Conservation (phyloP, 2,797 vertebrate genomes). For the Notamacropus eugenii region DNA sequence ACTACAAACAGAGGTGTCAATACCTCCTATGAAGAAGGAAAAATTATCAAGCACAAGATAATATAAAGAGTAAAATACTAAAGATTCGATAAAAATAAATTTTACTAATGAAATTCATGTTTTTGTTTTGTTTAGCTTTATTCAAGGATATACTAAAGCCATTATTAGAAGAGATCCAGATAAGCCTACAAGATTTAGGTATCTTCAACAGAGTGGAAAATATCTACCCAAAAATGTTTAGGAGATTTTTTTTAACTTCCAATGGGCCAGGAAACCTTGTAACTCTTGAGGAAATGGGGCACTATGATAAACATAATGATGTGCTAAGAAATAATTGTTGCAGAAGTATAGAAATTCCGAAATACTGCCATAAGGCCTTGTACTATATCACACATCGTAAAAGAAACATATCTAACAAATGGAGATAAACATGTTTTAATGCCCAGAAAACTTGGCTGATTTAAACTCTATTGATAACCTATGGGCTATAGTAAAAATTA, state of each 20-base stretch:
- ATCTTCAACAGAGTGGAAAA: neutral
- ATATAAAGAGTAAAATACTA: neutral
- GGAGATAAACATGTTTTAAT: neutral
- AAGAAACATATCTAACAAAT: neutral
- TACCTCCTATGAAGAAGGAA: neutral
- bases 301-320: neutral
- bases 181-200: neutral
- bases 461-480: neutral
- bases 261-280: neutral
- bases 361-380: neutral
- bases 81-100: neutral
- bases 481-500: neutral
- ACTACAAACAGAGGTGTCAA: neutral
- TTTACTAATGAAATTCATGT: neutral
- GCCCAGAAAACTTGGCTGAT: neutral
- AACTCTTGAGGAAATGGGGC: neutral
- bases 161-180: neutral
- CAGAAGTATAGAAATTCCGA: neutral
- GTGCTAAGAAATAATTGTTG: neutral
- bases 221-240: neutral
- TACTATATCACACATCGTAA: neutral
- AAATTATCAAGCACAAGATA: neutral
- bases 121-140: neutral
- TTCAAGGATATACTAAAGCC: neutral
- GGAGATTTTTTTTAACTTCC: neutral